These are phyloP conservation scores for Gasteruption jaculator DNA, from an alignment of 2,888 invertebrate genomes.

Conservation along the genomic window DNA sequence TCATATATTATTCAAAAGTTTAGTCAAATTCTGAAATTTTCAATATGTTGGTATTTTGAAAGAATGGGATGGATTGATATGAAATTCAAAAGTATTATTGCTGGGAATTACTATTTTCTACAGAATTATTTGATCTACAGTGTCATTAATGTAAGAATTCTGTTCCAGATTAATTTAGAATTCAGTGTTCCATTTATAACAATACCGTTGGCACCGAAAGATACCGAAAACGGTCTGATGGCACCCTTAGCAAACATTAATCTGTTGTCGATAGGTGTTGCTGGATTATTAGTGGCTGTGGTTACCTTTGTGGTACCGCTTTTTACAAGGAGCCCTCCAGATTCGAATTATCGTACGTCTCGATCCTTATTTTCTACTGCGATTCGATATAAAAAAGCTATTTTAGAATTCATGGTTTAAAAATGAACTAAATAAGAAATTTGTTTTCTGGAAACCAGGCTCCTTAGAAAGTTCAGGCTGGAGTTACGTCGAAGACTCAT, in stretches of 20 bases:
- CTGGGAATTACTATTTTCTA: too few relatives aligned
- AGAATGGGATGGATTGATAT: too few relatives aligned
- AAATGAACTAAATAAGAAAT: not conserved
- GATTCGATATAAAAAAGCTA: too few relatives aligned
- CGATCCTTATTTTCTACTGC: too few relatives aligned
- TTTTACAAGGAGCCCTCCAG: constrained; percentile 25
- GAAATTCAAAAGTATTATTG: too few relatives aligned
- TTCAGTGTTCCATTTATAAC: constrained; percentile 64
- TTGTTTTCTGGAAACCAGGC: too few relatives aligned
- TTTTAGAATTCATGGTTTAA: not conserved
- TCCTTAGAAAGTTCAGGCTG: too few relatives aligned
- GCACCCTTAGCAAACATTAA: constrained; percentile 61
- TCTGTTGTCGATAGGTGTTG: constrained; percentile 58
- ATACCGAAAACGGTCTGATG: constrained; percentile 43
- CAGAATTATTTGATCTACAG: too few relatives aligned
- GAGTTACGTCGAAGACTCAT: constrained; percentile 35
- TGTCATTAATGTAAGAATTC: too few relatives aligned
- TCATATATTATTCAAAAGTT: too few relatives aligned
- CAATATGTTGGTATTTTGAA: too few relatives aligned
- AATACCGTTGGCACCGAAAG: constrained; percentile 60
- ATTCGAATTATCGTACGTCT: constrained; percentile 25
- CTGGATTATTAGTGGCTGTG: constrained; percentile 57
- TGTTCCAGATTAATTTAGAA: constrained; percentile 61
- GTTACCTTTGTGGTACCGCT: constrained; percentile 57
- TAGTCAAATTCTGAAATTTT: too few relatives aligned